A percentile compares a stretch with the other conserved stretches of the same genome.
Evolutionary conservation across 2,797 vertebrate species (phyloP).

Genomic region (Falco naumanni): DNA sequence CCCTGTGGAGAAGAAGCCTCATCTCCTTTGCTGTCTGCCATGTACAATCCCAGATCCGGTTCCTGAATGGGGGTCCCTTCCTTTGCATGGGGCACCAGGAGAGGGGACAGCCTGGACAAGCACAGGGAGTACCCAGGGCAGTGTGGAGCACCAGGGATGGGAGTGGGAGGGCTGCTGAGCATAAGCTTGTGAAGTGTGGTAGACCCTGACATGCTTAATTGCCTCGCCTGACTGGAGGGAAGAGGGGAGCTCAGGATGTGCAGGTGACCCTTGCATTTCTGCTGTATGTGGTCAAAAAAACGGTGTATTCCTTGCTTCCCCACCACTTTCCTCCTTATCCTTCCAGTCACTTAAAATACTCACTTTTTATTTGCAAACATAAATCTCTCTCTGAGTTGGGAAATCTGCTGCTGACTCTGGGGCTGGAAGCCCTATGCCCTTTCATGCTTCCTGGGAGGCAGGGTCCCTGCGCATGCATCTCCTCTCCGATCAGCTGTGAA

Average conservation of each 20-base stretch:
- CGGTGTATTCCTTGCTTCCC: not conserved
- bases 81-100: not conserved
- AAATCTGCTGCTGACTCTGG: not conserved
- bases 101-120: not conserved
- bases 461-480: not conserved
- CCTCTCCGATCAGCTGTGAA: constrained; percentile 15
- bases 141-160: not conserved
- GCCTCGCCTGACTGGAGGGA: not conserved
- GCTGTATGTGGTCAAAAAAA: not conserved
- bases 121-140: not conserved
- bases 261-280: not conserved
- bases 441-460: rapidly evolving
- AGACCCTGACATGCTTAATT: not conserved
- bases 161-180: not conserved
- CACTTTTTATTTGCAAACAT: not conserved
- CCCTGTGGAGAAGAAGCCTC: not conserved
- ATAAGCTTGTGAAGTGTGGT: not conserved
- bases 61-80: not conserved
- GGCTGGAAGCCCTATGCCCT: not conserved
- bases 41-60: not conserved
- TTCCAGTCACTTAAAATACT: not conserved
- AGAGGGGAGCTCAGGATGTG: not conserved
- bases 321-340: not conserved
- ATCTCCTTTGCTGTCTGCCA: not conserved
- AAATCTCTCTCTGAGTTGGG: not conserved